Evolutionary conservation across 2,888 invertebrate species (phyloP), one percentile per base, ranked within the genome.

Genomic region (Autographa pulchrina): DNA sequence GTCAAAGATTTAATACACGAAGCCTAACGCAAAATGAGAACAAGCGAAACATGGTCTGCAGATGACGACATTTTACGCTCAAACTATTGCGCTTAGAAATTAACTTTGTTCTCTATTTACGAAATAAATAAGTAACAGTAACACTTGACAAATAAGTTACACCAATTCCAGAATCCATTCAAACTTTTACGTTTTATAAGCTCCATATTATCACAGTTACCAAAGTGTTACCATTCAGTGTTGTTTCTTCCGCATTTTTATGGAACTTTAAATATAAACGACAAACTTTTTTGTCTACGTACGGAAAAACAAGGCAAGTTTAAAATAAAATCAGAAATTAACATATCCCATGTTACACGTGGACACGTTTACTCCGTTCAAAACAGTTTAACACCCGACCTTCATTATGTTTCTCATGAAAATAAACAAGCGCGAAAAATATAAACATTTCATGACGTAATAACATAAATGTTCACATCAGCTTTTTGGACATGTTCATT

Each of bases 381-480:
- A 79, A 77, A 54, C 62, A 65, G 58, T 74, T 31, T 61, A 32
- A 25, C 54, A 54, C 62, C n/a, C 38, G 59, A 56, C 38, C 54
- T 41, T 11, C 35, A 38, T 41, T 11, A 35, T 25, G 43, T 31
- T 25, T n/a, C 41, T 38, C 25, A 68, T 65, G n/a, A 65, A 58
- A 76, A 65, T 63, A 71, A 65, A 52, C 32, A 68, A 71, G 67
- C 25, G 56, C 64, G 31, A 64, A 75, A 18, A 62, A 60, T 56
- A 20, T 56, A 56, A 65, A 14, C 48, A 52, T 62, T 68, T 61
- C 20, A 63, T 60, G 60, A 41, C 41, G 9, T n/a, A 60, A 25
- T 68, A 70, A 70, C 56, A 62, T 61, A 70, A 58, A 70, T 35
- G 25, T 62, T 63, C 31, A 54, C 52, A 52, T 65, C 58, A 11